These are phyloP conservation scores for Megalonaias nervosa DNA, from an alignment of 1,140 invertebrate genomes.

Conservation along the genomic window DNA sequence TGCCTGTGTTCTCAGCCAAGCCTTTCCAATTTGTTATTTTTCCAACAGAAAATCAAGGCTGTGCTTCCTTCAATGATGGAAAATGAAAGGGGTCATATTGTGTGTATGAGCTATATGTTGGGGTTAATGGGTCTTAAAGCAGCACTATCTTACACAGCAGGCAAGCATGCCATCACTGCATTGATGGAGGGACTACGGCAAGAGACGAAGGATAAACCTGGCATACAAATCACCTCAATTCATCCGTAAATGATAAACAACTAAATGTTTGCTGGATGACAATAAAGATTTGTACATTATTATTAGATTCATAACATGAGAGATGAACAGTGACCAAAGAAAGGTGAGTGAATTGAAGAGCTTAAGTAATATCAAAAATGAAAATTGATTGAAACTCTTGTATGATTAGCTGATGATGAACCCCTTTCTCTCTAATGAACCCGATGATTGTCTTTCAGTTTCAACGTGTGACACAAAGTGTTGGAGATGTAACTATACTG, in stretches of 20 bases:
- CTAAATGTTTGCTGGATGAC: slow-evolving; percentile 53
- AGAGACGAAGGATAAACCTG: slow-evolving; percentile 37
- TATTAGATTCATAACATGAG: too few species aligned
- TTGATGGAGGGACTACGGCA: slow-evolving; percentile 41
- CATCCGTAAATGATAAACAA: slow-evolving; percentile 59
- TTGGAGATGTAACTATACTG: too few species aligned
- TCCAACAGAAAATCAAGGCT: slow-evolving; percentile 62
- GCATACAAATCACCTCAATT: slow-evolving; percentile 44
- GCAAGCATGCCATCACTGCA: slow-evolving; percentile 52
- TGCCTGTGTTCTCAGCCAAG: too few species aligned
- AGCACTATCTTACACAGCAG: slow-evolving; percentile 49
- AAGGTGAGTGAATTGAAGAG: too few species aligned
- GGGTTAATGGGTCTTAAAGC: slow-evolving; percentile 50
- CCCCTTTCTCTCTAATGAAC: too few species aligned
- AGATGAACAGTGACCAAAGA: too few species aligned
- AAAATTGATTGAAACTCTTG: too few species aligned
- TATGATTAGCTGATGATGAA: too few species aligned
- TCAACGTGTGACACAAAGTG: too few species aligned
- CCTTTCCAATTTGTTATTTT: too few species aligned
- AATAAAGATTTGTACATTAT: slow-evolving; percentile 29
- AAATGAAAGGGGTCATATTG: slow-evolving; percentile 90
- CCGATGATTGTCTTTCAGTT: too few species aligned
- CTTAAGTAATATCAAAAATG: too few species aligned
- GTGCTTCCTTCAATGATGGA: slow-evolving; percentile 87
- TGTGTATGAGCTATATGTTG: slow-evolving; percentile 79